Evolutionary conservation across 1,140 invertebrate species (phyloP).

Genomic region (Reticulitermes speratus): DNA sequence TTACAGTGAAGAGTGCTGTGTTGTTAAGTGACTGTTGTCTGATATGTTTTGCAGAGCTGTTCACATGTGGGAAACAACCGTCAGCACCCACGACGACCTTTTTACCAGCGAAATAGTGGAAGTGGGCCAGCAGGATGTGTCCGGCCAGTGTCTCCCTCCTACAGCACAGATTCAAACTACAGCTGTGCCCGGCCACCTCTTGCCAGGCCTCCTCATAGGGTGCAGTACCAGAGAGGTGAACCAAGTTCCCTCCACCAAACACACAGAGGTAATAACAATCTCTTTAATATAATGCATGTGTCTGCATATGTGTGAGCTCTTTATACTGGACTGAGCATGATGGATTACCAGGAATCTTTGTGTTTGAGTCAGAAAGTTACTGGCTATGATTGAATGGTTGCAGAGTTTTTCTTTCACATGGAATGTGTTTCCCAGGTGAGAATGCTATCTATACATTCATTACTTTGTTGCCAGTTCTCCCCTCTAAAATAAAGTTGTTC

Average conservation of each 20-base stretch:
- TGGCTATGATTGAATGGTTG: too few relatives aligned
- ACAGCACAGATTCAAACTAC: conserved; percentile 51
- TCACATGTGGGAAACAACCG: neutral
- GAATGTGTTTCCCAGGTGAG: too few relatives aligned
- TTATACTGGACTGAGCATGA: too few relatives aligned
- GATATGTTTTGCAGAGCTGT: neutral
- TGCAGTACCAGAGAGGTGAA: too few relatives aligned
- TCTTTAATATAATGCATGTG: neutral
- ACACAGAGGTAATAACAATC: too few relatives aligned
- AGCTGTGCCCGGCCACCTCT: conserved; percentile 41
- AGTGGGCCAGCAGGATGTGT: neutral
- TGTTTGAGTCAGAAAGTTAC: too few relatives aligned
- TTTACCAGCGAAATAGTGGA: neutral
- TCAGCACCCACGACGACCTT: neutral
- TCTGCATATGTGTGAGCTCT: neutral
- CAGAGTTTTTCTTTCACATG: too few relatives aligned
- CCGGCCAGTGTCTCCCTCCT: conserved; percentile 47
- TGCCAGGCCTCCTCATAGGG: neutral
- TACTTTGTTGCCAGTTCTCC: too few relatives aligned
- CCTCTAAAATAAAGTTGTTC: too few relatives aligned
- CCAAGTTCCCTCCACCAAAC: too few relatives aligned
- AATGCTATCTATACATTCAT: too few relatives aligned
- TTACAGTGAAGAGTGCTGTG: neutral
- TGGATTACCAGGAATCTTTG: too few relatives aligned
- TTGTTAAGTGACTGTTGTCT: neutral